These are phyloP conservation scores for Euschistus heros DNA, from an alignment of 1,140 invertebrate species.

Conservation along the genomic window DNA sequence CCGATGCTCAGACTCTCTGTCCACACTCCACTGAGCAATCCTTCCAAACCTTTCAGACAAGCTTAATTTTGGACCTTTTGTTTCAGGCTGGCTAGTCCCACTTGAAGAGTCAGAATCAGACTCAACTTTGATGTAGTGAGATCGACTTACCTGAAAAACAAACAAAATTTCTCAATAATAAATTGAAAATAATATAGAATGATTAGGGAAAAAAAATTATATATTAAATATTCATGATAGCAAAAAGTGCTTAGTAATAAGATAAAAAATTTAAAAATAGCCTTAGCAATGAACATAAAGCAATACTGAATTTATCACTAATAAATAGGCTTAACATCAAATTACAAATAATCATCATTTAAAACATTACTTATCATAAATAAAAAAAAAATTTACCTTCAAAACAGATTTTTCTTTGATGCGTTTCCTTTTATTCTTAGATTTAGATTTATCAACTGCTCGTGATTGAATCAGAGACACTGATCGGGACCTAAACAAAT, in stretches of 20 bases:
- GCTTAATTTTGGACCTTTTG: conserved; percentile 44
- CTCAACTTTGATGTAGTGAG: conserved; percentile 30
- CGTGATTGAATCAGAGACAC: conserved; percentile 37
- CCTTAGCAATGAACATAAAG: neutral
- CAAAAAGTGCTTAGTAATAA: too few relatives aligned
- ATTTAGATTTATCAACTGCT: conserved; percentile 32
- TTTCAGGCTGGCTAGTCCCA: conserved; percentile 31
- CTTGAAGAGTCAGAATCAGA: conserved; percentile 36
- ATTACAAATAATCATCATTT: neutral
- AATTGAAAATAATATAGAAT: neutral
- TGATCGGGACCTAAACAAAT: conserved; percentile 37
- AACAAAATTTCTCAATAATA: neutral
- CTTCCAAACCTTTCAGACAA: conserved; percentile 75
- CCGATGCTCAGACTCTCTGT: conserved; percentile 56
- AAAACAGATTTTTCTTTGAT: conserved; percentile 30
- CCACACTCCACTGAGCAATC: conserved; percentile 74
- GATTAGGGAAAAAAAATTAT: neutral
- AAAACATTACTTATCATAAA: neutral
- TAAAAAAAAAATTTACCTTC: conserved; percentile 19
- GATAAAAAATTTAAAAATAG: too few relatives aligned
- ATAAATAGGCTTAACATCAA: neutral
- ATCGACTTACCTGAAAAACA: conserved; percentile 32
- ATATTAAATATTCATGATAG: neutral
- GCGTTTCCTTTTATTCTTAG: conserved; percentile 28
- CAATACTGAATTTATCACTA: neutral